Evolutionary conservation across 64 coral and sea anemone species (phyloP), one percentile per base, ranked within the genome.

Genomic region (Porites australiensis): DNA sequence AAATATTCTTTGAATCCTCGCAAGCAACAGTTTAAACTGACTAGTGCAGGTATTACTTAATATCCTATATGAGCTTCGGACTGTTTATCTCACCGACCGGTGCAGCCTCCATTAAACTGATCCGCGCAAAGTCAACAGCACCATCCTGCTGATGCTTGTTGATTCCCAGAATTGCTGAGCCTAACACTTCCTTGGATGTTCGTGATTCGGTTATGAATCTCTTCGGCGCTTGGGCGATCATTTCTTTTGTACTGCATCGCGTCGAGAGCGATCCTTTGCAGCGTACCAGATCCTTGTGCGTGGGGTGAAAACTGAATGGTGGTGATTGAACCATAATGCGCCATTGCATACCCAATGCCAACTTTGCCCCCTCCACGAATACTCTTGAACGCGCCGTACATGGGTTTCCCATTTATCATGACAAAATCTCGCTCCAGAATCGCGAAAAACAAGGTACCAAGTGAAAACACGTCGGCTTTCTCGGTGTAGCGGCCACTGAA

Each of bases 271-370:
- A 93, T 12, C 16, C 59, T 72, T 79, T 61, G 79, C 68, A 96
- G 14, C n/a, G 70, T 37, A 62, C 86, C 89, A 37, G 90, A 86
- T 18, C 90, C 79, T 59, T 70, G 77, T 83, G 88, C 51, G 37
- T 18, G 44, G 37, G 62, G 10, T 52, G 90, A 58, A 67, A 92
- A 92, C n/a, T 21, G 11, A 43, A 93, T 89, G 4, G 27, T 20
- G 13, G 3, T 16, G 18, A 23, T 71, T 45, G 8, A 6, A 89
- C 85, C 69, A 69, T 76, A 14, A 0, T 11, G 2, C 8, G 77
- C 86, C 94, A 96, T 93, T 22, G 86, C 90, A 21, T 16, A 76
- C 13, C 94, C 94, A 78, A 96, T 77, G 44, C 94, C 94, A 64
- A 93, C 58, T 69, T 89, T 96, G 0, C 90, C 90, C 4, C 3